Conservation (phyloP, 2,113 vertebrate genomes). For the Agelaius tricolor region DNA sequence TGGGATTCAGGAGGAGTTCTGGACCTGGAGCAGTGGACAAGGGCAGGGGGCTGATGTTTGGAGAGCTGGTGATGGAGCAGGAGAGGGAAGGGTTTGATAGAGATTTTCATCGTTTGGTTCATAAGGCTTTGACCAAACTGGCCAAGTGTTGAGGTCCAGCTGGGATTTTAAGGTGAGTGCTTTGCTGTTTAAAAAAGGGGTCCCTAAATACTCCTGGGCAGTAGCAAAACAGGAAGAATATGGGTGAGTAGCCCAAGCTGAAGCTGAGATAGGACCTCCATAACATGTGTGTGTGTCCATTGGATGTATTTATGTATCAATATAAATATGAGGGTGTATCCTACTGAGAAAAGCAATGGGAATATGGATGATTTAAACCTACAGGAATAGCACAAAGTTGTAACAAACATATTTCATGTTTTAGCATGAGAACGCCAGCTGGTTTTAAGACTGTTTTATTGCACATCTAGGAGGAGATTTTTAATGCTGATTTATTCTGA, state of each 20-base stretch:
- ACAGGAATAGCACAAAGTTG: background rate
- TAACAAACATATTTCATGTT: background rate
- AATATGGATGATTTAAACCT: background rate
- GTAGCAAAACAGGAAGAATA: background rate
- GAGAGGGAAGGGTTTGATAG: background rate
- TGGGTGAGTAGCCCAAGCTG: background rate
- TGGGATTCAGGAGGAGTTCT: background rate
- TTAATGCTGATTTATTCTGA: background rate
- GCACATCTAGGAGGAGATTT: background rate
- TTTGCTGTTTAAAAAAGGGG: background rate
- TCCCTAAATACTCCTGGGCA: background rate
- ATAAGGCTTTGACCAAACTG: background rate
- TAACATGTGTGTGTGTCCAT: fast-evolving
- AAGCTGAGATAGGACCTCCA: background rate
- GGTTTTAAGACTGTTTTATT: background rate
- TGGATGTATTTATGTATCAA: background rate
- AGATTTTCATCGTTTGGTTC: background rate
- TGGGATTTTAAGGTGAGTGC: background rate
- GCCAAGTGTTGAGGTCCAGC: background rate
- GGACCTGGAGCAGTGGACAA: background rate
- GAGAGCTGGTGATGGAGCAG: background rate
- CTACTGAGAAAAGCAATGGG: background rate
- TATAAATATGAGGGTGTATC: background rate
- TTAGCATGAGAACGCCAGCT: background rate
- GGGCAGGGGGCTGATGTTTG: background rate